These are phyloP conservation scores for Chelon auratus DNA, from an alignment of 2,797 vertebrate genomes.

Conservation along the genomic window DNA sequence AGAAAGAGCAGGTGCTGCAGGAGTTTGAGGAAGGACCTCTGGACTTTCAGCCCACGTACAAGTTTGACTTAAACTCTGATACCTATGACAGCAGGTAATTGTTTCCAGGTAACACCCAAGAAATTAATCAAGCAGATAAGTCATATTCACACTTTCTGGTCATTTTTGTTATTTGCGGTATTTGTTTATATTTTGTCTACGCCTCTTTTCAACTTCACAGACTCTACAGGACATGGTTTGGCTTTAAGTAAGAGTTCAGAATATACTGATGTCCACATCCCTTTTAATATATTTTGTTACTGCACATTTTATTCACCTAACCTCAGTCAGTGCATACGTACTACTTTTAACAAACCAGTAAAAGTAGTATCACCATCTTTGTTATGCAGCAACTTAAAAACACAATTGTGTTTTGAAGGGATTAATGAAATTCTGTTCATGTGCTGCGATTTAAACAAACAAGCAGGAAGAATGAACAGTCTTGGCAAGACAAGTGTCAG, in stretches of 20 bases:
- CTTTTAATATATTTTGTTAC: not conserved
- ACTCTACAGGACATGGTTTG: slow-evolving; percentile 87
- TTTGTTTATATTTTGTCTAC: slow-evolving; percentile 30
- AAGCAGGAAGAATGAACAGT: slow-evolving; percentile 10
- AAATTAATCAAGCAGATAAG: not conserved
- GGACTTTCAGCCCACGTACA: slow-evolving; percentile 95
- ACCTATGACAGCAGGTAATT: slow-evolving; percentile 94
- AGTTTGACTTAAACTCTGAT: slow-evolving; percentile 92
- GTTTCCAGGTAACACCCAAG: not conserved
- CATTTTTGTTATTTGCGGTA: not conserved
- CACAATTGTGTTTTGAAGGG: not conserved
- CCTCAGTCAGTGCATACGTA: slow-evolving; percentile 5
- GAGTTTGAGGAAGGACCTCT: slow-evolving; percentile 94
- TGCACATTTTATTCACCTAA: slow-evolving; percentile 24
- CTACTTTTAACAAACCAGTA: slow-evolving; percentile 24
- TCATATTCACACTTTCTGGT: not conserved
- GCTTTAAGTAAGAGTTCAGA: slow-evolving; percentile 87
- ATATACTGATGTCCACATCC: slow-evolving; percentile 24
- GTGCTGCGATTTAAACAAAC: slow-evolving; percentile 10
- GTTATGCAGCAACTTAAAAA: not conserved
- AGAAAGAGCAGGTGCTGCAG: slow-evolving; percentile 86
- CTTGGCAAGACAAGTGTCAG: slow-evolving; percentile 20
- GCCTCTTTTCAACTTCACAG: slow-evolving; percentile 79
- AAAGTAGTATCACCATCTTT: slow-evolving; percentile 1
- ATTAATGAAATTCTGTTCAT: not conserved